Evolutionary conservation across 1,140 invertebrate species (phyloP).

Genomic region (Meteorus sp.): DNA sequence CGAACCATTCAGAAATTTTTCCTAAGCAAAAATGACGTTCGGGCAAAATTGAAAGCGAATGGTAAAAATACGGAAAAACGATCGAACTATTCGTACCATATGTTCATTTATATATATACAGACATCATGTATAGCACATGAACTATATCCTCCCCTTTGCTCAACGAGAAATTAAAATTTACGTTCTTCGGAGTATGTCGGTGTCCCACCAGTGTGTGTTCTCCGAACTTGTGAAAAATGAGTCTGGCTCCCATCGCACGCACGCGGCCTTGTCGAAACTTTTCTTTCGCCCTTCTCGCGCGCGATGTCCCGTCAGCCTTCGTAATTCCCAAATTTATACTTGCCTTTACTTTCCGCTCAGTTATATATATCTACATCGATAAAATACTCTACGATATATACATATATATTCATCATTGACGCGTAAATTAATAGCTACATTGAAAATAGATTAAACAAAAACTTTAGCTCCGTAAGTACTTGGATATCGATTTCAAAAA

Average conservation of each 20-base stretch:
- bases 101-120: slow-evolving; percentile 39
- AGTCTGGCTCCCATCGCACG: slow-evolving; percentile 36
- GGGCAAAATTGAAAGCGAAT: not conserved
- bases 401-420: no score
- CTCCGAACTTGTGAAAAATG: slow-evolving; percentile 57
- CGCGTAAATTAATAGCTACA: no score
- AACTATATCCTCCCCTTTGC: slow-evolving; percentile 18
- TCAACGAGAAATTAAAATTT: slow-evolving; percentile 55
- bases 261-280: not conserved
- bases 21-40: not conserved
- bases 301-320: not conserved
- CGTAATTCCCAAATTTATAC: slow-evolving; percentile 11
- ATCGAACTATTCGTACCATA: slow-evolving; percentile 52
- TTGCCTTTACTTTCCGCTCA: not conserved
- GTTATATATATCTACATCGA: not conserved
- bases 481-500: no score
- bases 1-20: not conserved
- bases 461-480: no score
- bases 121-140: slow-evolving; percentile 5
- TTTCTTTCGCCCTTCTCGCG: not conserved
- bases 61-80: slow-evolving; percentile 36
- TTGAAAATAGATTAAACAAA: no score
- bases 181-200: slow-evolving; percentile 30
- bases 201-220: slow-evolving; percentile 43
- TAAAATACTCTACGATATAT: no score